Evolutionary conservation across 1,140 invertebrate species (phyloP), one percentile per base, ranked within the genome.

Genomic region (Drosophila pruinosa): DNA sequence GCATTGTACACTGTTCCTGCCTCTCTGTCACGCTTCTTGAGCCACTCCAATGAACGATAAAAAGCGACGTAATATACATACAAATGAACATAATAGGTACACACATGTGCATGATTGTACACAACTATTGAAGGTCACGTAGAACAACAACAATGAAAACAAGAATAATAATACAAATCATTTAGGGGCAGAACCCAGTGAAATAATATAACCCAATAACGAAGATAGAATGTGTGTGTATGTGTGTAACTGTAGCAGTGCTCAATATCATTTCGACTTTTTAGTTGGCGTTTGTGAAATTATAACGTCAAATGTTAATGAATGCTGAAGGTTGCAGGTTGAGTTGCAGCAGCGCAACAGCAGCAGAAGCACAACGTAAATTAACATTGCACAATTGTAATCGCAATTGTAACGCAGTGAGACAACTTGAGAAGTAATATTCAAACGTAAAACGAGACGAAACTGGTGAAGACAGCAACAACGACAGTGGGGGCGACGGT

Each of bases 271-370:
- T 50, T 52, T 61, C 31, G 53, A 76, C 64, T 74, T 73, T 76
- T 76, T 76, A 74, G 58, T 78, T 79, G 58, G 67, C 69, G 45
- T 85, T 83, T 85, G 69, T 80, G 82, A 86, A 86, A 86, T 88
- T 86, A 82, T 82, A 86, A 86, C 78, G 82, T 88, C 82, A 88
- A 86, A 86, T 86, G 82, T 82, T 86, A 86, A 86, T 86, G 74
- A 88, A 86, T 88, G 77, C 59, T 78, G 82, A 86, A 86, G 82
- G 82, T 88, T 86, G n/a, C n/a, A n/a, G n/a, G n/a, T n/a, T n/a
- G n/a, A n/a, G n/a, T n/a, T n/a, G 75, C 28, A 15, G 28, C 41
- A 54, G 28, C 48, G 62, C 72, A 77, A 53, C 52, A 71, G 58
- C 56, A 47, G 41, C 65, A 61, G 36, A 62, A 69, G 65, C 62